Evolutionary conservation across 2,797 vertebrate genomes (phyloP).

Genomic region (Hypotaenidia philippensis): DNA sequence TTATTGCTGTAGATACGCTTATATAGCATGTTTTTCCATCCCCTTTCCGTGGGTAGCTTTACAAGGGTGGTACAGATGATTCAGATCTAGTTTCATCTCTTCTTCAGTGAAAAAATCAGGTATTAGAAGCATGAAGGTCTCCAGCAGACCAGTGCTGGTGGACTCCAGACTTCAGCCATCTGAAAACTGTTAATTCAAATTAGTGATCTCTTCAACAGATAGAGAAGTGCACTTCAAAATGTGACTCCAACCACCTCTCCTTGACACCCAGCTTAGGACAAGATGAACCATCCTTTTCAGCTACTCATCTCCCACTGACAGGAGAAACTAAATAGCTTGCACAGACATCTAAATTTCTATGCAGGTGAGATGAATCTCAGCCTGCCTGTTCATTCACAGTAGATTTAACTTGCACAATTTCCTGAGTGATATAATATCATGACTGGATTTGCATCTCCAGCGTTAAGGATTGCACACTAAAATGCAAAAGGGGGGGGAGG

Average conservation of each 20-base stretch:
- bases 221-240: background rate
- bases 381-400: background rate
- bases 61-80: background rate
- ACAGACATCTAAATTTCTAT: background rate
- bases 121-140: background rate
- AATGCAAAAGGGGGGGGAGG: background rate
- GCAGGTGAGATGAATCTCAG: conserved; percentile 8
- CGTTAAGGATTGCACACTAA: background rate
- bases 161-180: background rate
- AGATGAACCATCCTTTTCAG: background rate
- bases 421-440: background rate
- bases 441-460: conserved; percentile 23
- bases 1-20: background rate
- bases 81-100: background rate
- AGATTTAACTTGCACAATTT: background rate
- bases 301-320: background rate
- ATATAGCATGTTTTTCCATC: background rate
- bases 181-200: background rate
- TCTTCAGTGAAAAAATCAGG: background rate
- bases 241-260: background rate
- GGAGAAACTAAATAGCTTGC: background rate
- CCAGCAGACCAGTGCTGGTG: background rate
- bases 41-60: background rate
- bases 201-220: background rate
- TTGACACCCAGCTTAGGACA: background rate